phyloP scores from a whole-genome alignment of 2,113 vertebrate genomes.

The Callaeas wilsoni region DNA sequence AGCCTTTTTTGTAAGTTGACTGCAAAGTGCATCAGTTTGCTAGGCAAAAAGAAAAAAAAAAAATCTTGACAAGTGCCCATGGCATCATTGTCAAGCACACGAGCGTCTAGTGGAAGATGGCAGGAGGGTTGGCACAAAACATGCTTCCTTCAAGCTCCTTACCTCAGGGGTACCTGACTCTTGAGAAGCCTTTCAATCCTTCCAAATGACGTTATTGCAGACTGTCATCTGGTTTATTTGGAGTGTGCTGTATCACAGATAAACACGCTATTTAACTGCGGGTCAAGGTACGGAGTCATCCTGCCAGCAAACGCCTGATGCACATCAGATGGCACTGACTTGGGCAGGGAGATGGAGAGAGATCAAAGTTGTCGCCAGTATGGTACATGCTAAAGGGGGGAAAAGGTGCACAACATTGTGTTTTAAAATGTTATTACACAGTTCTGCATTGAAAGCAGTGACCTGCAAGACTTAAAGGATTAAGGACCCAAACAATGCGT shows the following conservation, averaged over 20 bases:
- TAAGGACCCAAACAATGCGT: neutral
- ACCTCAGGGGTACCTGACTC: slow-evolving; percentile 71
- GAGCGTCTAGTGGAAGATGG: slow-evolving; percentile 57
- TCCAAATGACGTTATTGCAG: slow-evolving; percentile 48
- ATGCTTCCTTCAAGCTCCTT: slow-evolving; percentile 67
- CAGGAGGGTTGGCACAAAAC: slow-evolving; percentile 65
- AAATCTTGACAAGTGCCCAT: slow-evolving; percentile 68
- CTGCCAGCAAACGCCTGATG: slow-evolving; percentile 41
- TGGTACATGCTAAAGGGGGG: neutral
- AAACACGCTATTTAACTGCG: slow-evolving; percentile 64
- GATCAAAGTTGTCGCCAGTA: slow-evolving; percentile 53
- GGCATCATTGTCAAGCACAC: slow-evolving; percentile 63
- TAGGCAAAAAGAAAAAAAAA: slow-evolving; percentile 42
- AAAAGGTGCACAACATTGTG: neutral
- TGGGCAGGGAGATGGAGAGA: slow-evolving; percentile 37
- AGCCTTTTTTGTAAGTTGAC: slow-evolving; percentile 81
- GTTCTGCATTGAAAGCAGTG: slow-evolving; percentile 15
- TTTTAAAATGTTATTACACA: slow-evolving; percentile 45
- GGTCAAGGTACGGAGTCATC: slow-evolving; percentile 53
- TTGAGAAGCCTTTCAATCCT: slow-evolving; percentile 66
- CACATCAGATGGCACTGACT: slow-evolving; percentile 46
- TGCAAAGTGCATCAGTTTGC: slow-evolving; percentile 78
- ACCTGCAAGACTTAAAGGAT: slow-evolving; percentile 15
- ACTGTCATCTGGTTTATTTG: slow-evolving; percentile 63
- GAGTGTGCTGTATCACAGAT: slow-evolving; percentile 41